Percentiles rank a stretch among this genome's conserved stretches.
These are phyloP conservation scores for Huso huso DNA, from an alignment of 2,797 vertebrate genomes.

Conservation along the genomic window DNA sequence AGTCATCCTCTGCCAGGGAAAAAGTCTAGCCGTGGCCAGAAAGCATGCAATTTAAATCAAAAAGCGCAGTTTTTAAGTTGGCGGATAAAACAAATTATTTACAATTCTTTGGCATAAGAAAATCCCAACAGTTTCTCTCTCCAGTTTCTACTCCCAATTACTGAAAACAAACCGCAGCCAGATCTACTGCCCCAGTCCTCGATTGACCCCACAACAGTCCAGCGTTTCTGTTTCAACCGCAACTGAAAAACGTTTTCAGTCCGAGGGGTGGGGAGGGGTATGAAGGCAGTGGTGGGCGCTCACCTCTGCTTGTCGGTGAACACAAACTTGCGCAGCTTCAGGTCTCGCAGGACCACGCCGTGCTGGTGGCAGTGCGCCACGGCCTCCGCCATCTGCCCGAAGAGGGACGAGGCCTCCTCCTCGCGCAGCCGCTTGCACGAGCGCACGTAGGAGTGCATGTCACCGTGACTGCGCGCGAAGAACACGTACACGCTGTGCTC, in stretches of 20 bases:
- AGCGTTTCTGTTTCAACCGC: neutral
- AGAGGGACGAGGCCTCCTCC: constrained; percentile 57
- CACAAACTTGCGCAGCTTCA: constrained; percentile 75
- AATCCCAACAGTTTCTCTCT: too few species aligned
- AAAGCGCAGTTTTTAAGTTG: too few species aligned
- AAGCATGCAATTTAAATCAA: too few species aligned
- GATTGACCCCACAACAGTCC: too few species aligned
- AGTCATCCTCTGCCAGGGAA: too few species aligned
- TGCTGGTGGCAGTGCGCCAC: constrained; percentile 66
- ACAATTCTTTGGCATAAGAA: too few species aligned
- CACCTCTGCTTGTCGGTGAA: constrained; percentile 69
- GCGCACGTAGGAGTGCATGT: constrained; percentile 75
- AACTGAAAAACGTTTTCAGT: neutral
- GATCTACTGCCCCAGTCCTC: too few species aligned
- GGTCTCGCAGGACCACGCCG: constrained; percentile 64
- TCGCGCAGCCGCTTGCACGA: constrained; percentile 55
- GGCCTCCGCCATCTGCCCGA: constrained; percentile 60
- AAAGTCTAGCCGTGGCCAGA: too few species aligned
- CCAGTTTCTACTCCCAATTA: too few species aligned
- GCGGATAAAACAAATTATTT: too few species aligned
- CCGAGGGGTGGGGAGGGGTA: neutral
- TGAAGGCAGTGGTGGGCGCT: constrained; percentile 22
- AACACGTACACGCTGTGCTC: constrained; percentile 55
- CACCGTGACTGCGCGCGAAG: constrained; percentile 53
- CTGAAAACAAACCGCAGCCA: too few species aligned